These are phyloP conservation scores for Rhingia rostrata DNA, from an alignment of 2,888 invertebrate species.

Conservation along the genomic window DNA sequence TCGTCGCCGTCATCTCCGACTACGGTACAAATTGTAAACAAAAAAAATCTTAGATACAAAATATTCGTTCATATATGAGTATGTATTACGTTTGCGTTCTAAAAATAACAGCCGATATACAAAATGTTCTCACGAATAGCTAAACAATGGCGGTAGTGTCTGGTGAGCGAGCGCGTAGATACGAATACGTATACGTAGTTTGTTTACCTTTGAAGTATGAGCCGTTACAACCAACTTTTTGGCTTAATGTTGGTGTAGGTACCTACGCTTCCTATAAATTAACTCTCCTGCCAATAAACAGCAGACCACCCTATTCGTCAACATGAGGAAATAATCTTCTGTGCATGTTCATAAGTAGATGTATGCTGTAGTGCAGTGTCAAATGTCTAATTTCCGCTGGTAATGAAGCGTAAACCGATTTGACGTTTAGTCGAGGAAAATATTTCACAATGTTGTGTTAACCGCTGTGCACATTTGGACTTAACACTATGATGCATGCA, in stretches of 20 bases:
- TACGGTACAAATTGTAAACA: not conserved
- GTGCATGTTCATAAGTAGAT: constrained; percentile 28
- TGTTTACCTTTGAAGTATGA: constrained; percentile 29
- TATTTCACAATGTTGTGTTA: constrained; percentile 6
- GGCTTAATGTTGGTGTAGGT: constrained; percentile 3
- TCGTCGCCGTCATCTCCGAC: constrained; percentile 1
- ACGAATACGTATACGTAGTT: not conserved
- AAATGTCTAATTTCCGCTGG: not conserved
- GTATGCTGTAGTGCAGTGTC: constrained; percentile 1
- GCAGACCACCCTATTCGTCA: constrained; percentile 18
- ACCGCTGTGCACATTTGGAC: no score
- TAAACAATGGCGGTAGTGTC: not conserved
- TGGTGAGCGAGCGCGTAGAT: not conserved
- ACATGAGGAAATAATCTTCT: constrained; percentile 4
- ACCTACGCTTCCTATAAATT: constrained; percentile 16
- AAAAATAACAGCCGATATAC: constrained; percentile 11
- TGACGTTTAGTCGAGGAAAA: not conserved
- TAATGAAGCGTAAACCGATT: not conserved
- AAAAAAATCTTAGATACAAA: constrained; percentile 37
- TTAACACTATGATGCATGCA: no score
- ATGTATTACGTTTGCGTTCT: not conserved
- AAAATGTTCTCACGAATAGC: constrained; percentile 21
- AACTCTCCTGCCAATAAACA: constrained; percentile 35
- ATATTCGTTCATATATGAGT: not conserved
- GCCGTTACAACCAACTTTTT: not conserved